Evolutionary conservation across 2,113 vertebrate genomes (phyloP).

Genomic region (Xenus cinereus): DNA sequence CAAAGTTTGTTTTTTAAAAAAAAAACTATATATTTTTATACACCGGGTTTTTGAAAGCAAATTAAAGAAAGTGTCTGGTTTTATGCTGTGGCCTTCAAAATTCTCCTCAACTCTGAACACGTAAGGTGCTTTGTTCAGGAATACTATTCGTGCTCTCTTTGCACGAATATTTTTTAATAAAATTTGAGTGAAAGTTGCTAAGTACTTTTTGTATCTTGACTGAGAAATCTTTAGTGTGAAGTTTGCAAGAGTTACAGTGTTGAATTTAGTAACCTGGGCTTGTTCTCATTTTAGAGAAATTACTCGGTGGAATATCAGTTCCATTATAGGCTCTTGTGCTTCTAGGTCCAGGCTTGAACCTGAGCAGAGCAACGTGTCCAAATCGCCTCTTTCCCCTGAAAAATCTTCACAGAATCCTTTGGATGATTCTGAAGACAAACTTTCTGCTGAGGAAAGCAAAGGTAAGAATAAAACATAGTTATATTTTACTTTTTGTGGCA

Average conservation of each 20-base stretch:
- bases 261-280: not conserved
- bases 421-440: constrained; percentile 76
- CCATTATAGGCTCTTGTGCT: not conserved
- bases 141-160: not conserved
- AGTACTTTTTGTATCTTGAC: not conserved
- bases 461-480: constrained; percentile 64
- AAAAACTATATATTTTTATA: not conserved
- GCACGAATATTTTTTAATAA: not conserved
- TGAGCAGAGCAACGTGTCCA: constrained; percentile 74
- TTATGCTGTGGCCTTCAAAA: not conserved
- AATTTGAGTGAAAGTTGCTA: not conserved
- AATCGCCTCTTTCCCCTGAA: constrained; percentile 36
- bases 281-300: not conserved
- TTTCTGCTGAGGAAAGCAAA: constrained; percentile 74
- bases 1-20: not conserved
- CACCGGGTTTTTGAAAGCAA: not conserved
- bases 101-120: not conserved
- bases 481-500: not conserved
- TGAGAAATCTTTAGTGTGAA: not conserved
- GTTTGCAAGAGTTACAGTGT: not conserved
- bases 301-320: not conserved
- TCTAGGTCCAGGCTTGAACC: constrained; percentile 89
- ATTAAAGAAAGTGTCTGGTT: not conserved
- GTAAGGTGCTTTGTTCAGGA: not conserved
- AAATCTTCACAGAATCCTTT: constrained; percentile 18